Evolutionary conservation across 2,113 vertebrate species (phyloP).

Genomic region (Pantherophis guttatus): DNA sequence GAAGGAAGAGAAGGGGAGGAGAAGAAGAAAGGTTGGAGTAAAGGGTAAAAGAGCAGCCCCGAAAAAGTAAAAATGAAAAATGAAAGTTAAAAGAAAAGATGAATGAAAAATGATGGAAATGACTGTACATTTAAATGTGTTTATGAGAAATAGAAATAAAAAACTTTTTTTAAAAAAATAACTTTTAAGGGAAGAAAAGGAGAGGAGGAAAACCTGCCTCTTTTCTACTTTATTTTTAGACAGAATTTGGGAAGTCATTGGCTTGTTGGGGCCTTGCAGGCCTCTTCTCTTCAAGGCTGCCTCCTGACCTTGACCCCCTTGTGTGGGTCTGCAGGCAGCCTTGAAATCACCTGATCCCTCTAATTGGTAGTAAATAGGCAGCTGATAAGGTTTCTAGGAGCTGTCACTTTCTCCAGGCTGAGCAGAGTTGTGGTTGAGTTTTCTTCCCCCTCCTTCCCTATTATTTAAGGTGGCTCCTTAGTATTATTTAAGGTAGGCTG

Average conservation of each 20-base stretch:
- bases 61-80: too few relatives aligned
- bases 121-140: too few relatives aligned
- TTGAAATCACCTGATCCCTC: constrained; percentile 66
- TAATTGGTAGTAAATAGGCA: constrained; percentile 68
- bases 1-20: too few relatives aligned
- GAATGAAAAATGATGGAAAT: too few relatives aligned
- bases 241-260: too few relatives aligned
- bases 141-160: too few relatives aligned
- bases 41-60: too few relatives aligned
- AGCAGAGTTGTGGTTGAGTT: constrained; percentile 42
- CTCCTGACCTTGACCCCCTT: constrained; percentile 42
- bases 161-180: too few relatives aligned
- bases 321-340: constrained; percentile 66
- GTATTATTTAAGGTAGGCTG: constrained; percentile 48
- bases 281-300: neutral
- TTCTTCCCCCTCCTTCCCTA: neutral
- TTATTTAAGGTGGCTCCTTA: constrained; percentile 47
- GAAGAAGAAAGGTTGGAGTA: too few relatives aligned
- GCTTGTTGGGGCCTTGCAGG: neutral
- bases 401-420: constrained; percentile 51
- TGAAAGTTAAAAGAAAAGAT: too few relatives aligned
- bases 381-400: constrained; percentile 67
- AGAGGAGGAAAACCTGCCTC: neutral
- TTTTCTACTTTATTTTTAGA: neutral
- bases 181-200: neutral